Evolutionary conservation across 2,888 invertebrate species (phyloP), one percentile per base, ranked within the genome.

Genomic region (Lysandra coridon): DNA sequence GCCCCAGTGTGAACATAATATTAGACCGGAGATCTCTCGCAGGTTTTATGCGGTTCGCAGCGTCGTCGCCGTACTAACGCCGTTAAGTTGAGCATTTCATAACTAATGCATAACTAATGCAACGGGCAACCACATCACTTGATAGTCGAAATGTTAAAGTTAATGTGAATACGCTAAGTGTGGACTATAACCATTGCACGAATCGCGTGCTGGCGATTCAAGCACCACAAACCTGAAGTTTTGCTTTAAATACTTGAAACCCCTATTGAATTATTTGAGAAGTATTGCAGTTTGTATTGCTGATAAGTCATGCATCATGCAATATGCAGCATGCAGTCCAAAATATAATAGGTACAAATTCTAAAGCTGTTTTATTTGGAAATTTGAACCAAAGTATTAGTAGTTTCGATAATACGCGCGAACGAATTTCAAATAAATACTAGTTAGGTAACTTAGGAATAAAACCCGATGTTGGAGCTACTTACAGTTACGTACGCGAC

Each of bases 401-500:
- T 57, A 17, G 17, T 57, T 57, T 57, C 57, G 57, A 17, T 57
- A 17, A 57, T 62, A n/a, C 10, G 62, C 62, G 23, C 23, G 62
- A 62, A 23, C 62, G 62, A 62, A 62, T 23, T 62, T 62, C 23
- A 62, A 62, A 62, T 62, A 62, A 62, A 62, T 62, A 62, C 62
- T 62, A 62, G 62, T 62, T 62, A 23, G 23, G 62, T 23, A 23
- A 62, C 62, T 23, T 6, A 62, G 62, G 23, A 23, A 62, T 62
- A 62, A 60, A 62, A 23, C 23, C 23, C 23, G 23, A 62, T 23
- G 10, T 62, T 3, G 62, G 23, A 62, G 23, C 62, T 62, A n/a
- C 14, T 14, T 53, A 62, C 2, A 62, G 62, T 23, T 7, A 62
- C 62, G n/a, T 23, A 62, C 62, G 10, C 23, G 10, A 62, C 23